Conservation (phyloP, 2,888 invertebrate genomes). For the Leptopilina myrica region DNA sequence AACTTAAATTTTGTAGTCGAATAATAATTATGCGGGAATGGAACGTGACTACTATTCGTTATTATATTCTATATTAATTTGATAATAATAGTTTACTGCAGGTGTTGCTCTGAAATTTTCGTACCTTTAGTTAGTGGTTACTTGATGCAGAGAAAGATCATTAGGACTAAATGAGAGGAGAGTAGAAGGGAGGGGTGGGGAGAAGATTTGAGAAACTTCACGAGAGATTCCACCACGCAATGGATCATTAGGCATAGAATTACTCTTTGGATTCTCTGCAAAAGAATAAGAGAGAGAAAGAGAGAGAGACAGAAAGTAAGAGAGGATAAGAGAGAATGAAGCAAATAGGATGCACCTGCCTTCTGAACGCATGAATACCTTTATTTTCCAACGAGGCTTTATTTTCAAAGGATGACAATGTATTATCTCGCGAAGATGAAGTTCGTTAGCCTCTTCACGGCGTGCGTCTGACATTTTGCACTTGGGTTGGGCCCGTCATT, state of each 20-base stretch:
- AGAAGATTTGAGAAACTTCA: constrained; percentile 5
- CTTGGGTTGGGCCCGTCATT: constrained; percentile 38
- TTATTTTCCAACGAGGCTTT: constrained; percentile 43
- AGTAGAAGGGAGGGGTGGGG: background rate
- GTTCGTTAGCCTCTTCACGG: constrained; percentile 23
- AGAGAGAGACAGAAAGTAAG: too few species aligned
- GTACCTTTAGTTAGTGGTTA: constrained; percentile 48
- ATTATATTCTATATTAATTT: constrained; percentile 19
- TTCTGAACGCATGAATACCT: constrained; percentile 42
- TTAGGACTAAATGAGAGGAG: constrained; percentile 16
- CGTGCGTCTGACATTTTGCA: constrained; percentile 20
- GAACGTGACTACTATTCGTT: constrained; percentile 23
- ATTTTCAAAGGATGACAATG: constrained; percentile 54
- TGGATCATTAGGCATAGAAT: constrained; percentile 41
- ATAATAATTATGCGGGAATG: background rate
- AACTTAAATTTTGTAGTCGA: background rate
- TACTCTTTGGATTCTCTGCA: background rate
- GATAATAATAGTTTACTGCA: constrained; percentile 28
- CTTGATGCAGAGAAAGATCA: constrained; percentile 44
- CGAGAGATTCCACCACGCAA: constrained; percentile 24
- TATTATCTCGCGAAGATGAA: constrained; percentile 35
- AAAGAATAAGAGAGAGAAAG: too few species aligned
- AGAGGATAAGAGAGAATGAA: background rate
- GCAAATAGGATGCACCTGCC: constrained; percentile 60
- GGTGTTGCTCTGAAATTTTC: constrained; percentile 45